A percentile compares a stretch with the other conserved stretches of the same genome.
These are phyloP conservation scores for Drosophila merina DNA, from an alignment of 2,888 invertebrate species.

Conservation along the genomic window DNA sequence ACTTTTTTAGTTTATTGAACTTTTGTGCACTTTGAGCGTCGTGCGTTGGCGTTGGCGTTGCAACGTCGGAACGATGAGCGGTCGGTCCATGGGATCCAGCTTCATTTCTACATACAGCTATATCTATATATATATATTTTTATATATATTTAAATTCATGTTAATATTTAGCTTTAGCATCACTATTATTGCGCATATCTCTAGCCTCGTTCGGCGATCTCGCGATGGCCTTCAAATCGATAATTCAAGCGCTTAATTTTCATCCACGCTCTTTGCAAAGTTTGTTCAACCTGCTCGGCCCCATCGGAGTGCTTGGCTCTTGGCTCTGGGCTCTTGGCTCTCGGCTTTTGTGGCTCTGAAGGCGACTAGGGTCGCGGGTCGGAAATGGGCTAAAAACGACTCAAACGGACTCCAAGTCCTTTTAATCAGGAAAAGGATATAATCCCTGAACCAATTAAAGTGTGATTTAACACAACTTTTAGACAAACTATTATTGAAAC, in stretches of 20 bases:
- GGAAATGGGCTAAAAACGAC: not conserved
- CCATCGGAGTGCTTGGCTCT: conserved; percentile 1
- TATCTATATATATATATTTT: not conserved
- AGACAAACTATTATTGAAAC: too few relatives aligned
- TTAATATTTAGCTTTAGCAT: conserved; percentile 1
- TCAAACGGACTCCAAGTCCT: not conserved
- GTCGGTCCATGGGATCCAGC: conserved; percentile 11
- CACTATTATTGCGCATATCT: conserved; percentile 63
- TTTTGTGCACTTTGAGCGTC: conserved; percentile 70
- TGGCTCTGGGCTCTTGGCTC: conserved; percentile 3
- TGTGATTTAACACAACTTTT: too few relatives aligned
- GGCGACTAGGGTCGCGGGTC: not conserved
- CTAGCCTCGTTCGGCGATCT: conserved; percentile 70
- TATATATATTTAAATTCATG: not conserved
- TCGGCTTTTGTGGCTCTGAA: conserved; percentile 13
- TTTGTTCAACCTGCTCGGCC: conserved; percentile 79
- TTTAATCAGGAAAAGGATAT: not conserved
- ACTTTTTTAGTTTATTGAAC: conserved; percentile 78
- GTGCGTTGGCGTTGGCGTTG: conserved; percentile 55
- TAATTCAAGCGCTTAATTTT: conserved; percentile 80
- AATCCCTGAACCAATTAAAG: too few relatives aligned
- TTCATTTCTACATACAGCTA: conserved; percentile 19
- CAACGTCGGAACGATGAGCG: conserved; percentile 8
- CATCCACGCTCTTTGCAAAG: conserved; percentile 72
- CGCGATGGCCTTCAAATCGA: conserved; percentile 81